These are phyloP conservation scores for Zophobas atratus DNA, from an alignment of 1,140 invertebrate genomes.

Conservation along the genomic window DNA sequence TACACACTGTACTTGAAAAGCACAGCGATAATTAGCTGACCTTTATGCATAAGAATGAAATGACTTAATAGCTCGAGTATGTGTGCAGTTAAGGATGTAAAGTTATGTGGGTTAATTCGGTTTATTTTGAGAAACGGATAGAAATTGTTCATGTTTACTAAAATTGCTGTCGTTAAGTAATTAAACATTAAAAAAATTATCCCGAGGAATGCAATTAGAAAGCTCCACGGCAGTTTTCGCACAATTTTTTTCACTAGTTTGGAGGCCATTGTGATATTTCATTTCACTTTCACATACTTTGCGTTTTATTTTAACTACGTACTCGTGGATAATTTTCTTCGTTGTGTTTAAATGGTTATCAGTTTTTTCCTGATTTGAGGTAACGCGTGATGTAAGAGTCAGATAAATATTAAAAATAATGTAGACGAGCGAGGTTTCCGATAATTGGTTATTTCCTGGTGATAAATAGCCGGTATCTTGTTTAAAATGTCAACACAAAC, in stretches of 20 bases:
- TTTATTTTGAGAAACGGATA: not conserved
- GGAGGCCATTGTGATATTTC: conserved; percentile 31
- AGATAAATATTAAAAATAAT: too few relatives aligned
- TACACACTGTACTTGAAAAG: not conserved
- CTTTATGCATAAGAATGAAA: not conserved
- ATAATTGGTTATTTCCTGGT: too few relatives aligned
- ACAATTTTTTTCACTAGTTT: conserved; percentile 22
- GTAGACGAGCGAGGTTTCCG: too few relatives aligned
- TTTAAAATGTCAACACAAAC: too few relatives aligned
- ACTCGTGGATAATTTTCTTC: not conserved
- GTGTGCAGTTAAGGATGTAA: not conserved
- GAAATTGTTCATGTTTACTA: not conserved
- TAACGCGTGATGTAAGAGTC: too few relatives aligned
- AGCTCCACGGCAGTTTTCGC: conserved; percentile 17
- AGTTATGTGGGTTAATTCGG: not conserved
- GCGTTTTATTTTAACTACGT: not conserved
- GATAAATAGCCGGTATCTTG: too few relatives aligned
- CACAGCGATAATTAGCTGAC: not conserved
- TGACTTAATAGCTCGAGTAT: not conserved
- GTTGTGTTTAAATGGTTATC: too few relatives aligned
- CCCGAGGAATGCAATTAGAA: conserved; percentile 7
- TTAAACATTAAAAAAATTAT: not conserved
- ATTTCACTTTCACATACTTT: conserved; percentile 29
- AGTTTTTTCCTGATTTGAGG: too few relatives aligned
- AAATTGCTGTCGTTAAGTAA: not conserved